phyloP scores from a whole-genome alignment of 2,797 vertebrate genomes.

The Hypotaenidia philippensis region DNA sequence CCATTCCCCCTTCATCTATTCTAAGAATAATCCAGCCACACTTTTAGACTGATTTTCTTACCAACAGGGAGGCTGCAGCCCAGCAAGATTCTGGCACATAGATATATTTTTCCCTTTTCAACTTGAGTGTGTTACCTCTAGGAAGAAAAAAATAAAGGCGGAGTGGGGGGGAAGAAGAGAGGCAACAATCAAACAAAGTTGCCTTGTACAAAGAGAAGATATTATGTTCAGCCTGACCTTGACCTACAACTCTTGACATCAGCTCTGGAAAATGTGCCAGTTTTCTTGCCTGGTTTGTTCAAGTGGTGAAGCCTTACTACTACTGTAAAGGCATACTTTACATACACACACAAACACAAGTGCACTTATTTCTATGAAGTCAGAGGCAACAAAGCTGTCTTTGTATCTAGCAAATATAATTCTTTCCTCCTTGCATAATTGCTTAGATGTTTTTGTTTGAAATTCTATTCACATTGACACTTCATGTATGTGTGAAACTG shows the following conservation, averaged over 20 bases:
- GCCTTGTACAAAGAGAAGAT: slow-evolving; percentile 29
- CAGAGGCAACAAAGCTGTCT: slow-evolving; percentile 67
- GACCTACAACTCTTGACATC: slow-evolving; percentile 58
- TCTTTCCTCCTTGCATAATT: slow-evolving; percentile 59
- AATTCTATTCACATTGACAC: slow-evolving; percentile 73
- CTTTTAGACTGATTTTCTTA: not conserved
- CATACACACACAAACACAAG: slow-evolving; percentile 19
- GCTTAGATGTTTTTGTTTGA: slow-evolving; percentile 73
- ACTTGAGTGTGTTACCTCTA: not conserved
- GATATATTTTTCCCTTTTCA: not conserved
- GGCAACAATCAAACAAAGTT: slow-evolving; percentile 27
- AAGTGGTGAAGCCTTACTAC: not conserved
- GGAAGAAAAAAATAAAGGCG: not conserved
- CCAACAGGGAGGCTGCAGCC: not conserved
- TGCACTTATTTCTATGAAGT: slow-evolving; percentile 47
- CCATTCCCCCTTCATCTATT: not conserved
- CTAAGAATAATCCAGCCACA: not conserved
- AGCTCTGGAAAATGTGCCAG: slow-evolving; percentile 40
- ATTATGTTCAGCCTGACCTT: slow-evolving; percentile 55
- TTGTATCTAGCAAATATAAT: slow-evolving; percentile 76
- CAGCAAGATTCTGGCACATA: not conserved
- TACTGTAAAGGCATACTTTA: slow-evolving; percentile 28
- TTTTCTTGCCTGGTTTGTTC: slow-evolving; percentile 31
- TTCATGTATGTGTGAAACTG: slow-evolving; percentile 57
- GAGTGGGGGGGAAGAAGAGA: not conserved